Conservation (phyloP, 1,140 invertebrate species). For the Hormaphis cornu region DNA sequence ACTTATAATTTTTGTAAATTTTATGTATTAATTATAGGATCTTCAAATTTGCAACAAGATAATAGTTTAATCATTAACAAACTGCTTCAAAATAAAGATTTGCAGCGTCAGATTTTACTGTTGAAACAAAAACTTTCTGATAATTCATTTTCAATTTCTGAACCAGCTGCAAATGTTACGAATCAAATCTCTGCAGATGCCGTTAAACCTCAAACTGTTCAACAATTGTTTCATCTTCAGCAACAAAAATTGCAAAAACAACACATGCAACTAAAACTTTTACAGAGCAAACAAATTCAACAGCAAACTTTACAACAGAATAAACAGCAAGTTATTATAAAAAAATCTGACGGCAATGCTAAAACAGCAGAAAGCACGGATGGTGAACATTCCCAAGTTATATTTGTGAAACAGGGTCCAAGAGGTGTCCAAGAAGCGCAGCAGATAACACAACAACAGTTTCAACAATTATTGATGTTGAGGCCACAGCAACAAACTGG, state of each 20-base stretch:
- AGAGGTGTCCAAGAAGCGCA: slow-evolving; percentile 25
- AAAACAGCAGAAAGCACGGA: not conserved
- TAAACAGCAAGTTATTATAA: slow-evolving; percentile 34
- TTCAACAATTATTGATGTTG: slow-evolving; percentile 37
- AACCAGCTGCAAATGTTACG: not conserved
- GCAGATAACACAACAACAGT: slow-evolving; percentile 38
- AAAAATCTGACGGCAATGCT: slow-evolving; percentile 11
- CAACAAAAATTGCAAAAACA: slow-evolving; percentile 32
- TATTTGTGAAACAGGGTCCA: slow-evolving; percentile 11
- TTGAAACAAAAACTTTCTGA: slow-evolving; percentile 19
- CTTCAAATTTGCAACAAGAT: slow-evolving; percentile 5
- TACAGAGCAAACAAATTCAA: slow-evolving; percentile 16
- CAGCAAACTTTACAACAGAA: slow-evolving; percentile 15
- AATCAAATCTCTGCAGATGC: not conserved
- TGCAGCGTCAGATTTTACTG: slow-evolving; percentile 12
- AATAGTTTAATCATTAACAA: not conserved
- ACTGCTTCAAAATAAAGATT: slow-evolving; percentile 4
- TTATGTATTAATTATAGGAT: not conserved
- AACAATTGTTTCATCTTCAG: slow-evolving; percentile 32
- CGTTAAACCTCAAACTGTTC: slow-evolving; percentile 10
- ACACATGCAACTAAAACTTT: not conserved
- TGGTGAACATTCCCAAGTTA: slow-evolving; percentile 3
- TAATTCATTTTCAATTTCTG: not conserved
- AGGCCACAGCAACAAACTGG: slow-evolving; percentile 36
- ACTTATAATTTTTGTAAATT: no score